Base-by-base conservation (phyloP, 2,888 invertebrate genomes). In the Itoplectis maculator region DNA sequence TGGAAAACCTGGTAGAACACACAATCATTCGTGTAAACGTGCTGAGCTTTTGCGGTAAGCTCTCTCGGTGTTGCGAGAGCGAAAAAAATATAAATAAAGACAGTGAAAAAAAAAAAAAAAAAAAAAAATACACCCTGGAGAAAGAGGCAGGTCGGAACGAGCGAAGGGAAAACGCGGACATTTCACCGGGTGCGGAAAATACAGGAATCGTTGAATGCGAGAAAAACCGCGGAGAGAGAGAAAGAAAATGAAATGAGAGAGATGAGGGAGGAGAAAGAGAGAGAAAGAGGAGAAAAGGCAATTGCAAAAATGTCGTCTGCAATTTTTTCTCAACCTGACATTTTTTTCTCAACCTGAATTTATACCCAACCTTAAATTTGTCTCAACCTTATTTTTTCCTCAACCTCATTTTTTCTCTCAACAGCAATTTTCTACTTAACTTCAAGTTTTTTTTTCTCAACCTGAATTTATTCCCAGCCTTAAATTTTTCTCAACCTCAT, bases 1-100 rank as follows among this genome's bases (percentile, higher is more conserved):
- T 61, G 61, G n/a, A 74, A 69, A 74, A 73, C 63, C 54, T 61
- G 47, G 73, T 66, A 51, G 72, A 20, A 75, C 23, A 75, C 49
- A 75, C 56, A 82, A 79, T 79, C 75, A 66, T 79, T 70, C 54
- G 75, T 72, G 79, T 79, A 76, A 75, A 76, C 79, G 79, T 45
- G 37, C 54, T 68, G 42, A 66, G 72, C 70, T 68, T 42, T 81
- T 59, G 81, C 49, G 49, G 65, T 66, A 76, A 81, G 74, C 75
- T 78, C 42, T 72, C 66, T 72, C 66, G 63, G 72, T 35, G 78
- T 56, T 61, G 56, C 61, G 69, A 54, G 40, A 78, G 68, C 40
- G 68, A 65, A 35, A 45, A 20, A 69, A 63, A 45, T 65, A 23
- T 40, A 40, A 47, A 59, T 15, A n/a, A 7, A 15, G 37, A 37